Base-by-base conservation (phyloP, 2,113 vertebrate species). In the Pontoporia blainvillei region DNA sequence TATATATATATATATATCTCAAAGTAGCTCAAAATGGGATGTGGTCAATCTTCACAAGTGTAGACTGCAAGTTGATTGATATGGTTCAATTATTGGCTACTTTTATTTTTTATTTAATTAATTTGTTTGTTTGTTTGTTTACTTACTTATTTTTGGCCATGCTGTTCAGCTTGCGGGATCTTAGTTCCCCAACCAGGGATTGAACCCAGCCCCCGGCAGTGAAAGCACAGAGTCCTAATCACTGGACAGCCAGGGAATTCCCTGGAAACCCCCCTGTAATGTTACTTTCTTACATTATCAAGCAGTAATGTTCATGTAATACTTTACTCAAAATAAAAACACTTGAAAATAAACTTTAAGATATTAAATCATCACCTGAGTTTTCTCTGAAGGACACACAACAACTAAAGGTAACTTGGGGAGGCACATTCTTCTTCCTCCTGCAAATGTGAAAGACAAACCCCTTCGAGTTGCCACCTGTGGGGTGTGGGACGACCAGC, bases 381-480 rank as follows among this genome's bases (percentile, higher is more conserved):
- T 89, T 79, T 95, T 79, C 83, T 89, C 41, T 14, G 27, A 91
- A 95, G 67, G 27, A 64, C 25, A 6, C 46, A 25, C 29, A 39
- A n/a, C 29, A 46, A 27, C 44, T 96, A 54, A 91, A 95, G 54
- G 62, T 90, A 97, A 96, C 93, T 97, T 93, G 97, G 97, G 96
- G 97, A 97, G 95, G 71, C 73, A 88, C 86, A 86, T 96, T 98
- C 93, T 97, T 98, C 78, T 91, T 96, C 85, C 91, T 97, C 81
- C 39, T 88, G 96, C 97, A 95, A 95, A 96, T 96, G 90, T 97
- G 97, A 98, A 98, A 98, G 97, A 95, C 96, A 98, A 98, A 90
- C 89, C 91, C 87, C 96, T 98, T 98, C 86, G 92, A 96, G 90
- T 92, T 96, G 86, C 96, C 98, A 98, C 98, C 98, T 98, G 98